Evolutionary conservation across 2,797 vertebrate species (phyloP).

Genomic region (Protosalanx chinensis): DNA sequence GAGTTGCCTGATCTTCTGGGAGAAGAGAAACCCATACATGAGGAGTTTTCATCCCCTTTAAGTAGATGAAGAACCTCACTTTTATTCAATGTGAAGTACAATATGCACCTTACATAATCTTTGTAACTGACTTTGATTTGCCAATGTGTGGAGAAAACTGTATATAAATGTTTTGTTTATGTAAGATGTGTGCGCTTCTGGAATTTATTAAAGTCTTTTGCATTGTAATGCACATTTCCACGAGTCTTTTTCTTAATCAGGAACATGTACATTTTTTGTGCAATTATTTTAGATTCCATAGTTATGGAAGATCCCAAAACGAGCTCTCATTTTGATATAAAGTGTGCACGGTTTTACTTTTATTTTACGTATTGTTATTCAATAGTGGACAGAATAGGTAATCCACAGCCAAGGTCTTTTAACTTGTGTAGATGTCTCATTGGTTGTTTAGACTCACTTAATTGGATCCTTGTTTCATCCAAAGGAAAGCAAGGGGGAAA

Average conservation of each 20-base stretch:
- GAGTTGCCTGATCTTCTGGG: constrained; percentile 71
- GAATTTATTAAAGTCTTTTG: constrained; percentile 87
- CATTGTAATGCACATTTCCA: constrained; percentile 76
- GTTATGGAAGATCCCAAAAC: constrained; percentile 12
- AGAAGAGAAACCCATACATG: constrained; percentile 32
- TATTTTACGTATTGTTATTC: constrained; percentile 18
- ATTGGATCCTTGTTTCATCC: constrained; percentile 40
- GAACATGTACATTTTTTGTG: constrained; percentile 23
- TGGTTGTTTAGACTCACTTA: constrained; percentile 44
- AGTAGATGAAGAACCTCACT: constrained; percentile 71
- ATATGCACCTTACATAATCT: constrained; percentile 82
- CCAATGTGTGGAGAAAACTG: constrained; percentile 78
- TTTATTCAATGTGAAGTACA: constrained; percentile 79
- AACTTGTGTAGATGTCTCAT: constrained; percentile 24
- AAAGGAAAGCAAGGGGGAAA: constrained; percentile 14
- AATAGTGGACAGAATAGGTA: constrained; percentile 33
- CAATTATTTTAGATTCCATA: constrained; percentile 14
- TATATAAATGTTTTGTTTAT: constrained; percentile 80
- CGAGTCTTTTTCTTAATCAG: constrained; percentile 69
- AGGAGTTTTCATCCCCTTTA: constrained; percentile 64
- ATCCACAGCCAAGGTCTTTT: constrained; percentile 28
- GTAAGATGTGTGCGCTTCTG: constrained; percentile 84
- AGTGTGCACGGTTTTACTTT: constrained; percentile 34
- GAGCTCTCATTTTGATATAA: constrained; percentile 27
- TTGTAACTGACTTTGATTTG: constrained; percentile 81